Percentiles rank a stretch among this genome's conserved stretches.
Conservation (phyloP, 2,113 vertebrate genomes). For the Menura novaehollandiae region DNA sequence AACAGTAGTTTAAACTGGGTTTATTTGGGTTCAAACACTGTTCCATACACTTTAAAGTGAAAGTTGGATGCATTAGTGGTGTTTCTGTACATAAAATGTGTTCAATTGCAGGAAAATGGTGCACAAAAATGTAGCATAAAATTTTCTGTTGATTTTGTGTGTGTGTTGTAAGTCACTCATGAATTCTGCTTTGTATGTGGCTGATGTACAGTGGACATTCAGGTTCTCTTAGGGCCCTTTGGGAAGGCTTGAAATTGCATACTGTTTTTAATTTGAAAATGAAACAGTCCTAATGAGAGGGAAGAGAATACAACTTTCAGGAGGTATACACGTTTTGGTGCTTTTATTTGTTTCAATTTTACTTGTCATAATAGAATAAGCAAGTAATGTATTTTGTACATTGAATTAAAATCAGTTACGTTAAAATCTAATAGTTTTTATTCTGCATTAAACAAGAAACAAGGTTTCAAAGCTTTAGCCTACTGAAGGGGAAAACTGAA, state of each 20-base stretch:
- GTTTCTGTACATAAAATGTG: background rate
- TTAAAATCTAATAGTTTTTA: background rate
- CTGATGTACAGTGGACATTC: background rate
- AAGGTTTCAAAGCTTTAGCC: background rate
- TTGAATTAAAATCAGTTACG: background rate
- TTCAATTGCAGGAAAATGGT: background rate
- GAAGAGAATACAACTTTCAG: conserved; percentile 13
- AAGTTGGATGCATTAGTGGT: background rate
- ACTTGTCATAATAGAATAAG: background rate
- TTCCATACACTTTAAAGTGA: background rate
- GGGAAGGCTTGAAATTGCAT: background rate
- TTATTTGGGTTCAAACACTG: background rate
- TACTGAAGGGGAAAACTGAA: background rate
- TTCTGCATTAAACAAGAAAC: background rate
- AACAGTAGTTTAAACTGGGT: background rate
- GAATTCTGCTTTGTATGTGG: background rate
- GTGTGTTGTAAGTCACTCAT: background rate
- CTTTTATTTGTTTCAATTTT: conserved; percentile 3
- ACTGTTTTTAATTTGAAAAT: background rate
- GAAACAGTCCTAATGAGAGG: conserved; percentile 21
- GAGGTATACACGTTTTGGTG: background rate
- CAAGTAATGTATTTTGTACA: background rate
- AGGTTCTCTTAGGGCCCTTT: background rate
- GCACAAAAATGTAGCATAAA: background rate
- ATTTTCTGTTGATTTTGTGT: background rate